Evolutionary conservation across 2,797 vertebrate species (phyloP).

Genomic region (Danio kyathit): DNA sequence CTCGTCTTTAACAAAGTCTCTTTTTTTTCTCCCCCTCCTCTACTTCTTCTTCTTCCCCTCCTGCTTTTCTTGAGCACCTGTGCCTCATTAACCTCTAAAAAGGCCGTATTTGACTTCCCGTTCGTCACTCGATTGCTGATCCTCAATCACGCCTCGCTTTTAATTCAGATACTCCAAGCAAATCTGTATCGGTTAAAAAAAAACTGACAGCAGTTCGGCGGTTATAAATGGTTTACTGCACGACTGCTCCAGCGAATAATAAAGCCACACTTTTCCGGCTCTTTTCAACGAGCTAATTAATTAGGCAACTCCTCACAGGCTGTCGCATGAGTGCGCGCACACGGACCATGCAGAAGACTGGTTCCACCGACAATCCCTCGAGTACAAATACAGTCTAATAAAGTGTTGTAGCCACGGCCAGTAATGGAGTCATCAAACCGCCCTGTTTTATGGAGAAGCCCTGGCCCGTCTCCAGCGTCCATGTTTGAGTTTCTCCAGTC

Average conservation of each 20-base stretch:
- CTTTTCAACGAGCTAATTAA: slow-evolving; percentile 58
- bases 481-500: slow-evolving; percentile 6
- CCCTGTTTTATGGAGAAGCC: slow-evolving; percentile 38
- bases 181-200: slow-evolving; percentile 35
- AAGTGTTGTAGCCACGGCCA: slow-evolving; percentile 65
- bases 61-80: slow-evolving; percentile 64
- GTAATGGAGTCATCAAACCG: slow-evolving; percentile 69
- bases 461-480: slow-evolving; percentile 25
- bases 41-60: slow-evolving; percentile 20
- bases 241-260: slow-evolving; percentile 41
- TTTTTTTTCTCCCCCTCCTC: slow-evolving; percentile 19
- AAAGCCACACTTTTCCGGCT: slow-evolving; percentile 43
- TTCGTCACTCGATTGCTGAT: slow-evolving; percentile 22
- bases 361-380: slow-evolving; percentile 24
- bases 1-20: slow-evolving; percentile 36
- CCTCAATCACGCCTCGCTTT: slow-evolving; percentile 53
- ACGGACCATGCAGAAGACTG: slow-evolving; percentile 37
- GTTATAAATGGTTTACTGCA: slow-evolving; percentile 49
- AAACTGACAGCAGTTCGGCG: slow-evolving; percentile 36
- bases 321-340: slow-evolving; percentile 31
- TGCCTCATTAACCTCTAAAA: slow-evolving; percentile 68
- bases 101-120: slow-evolving; percentile 49
- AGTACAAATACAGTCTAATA: slow-evolving; percentile 64
- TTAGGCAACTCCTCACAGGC: slow-evolving; percentile 50
- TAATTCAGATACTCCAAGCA: slow-evolving; percentile 14